phyloP scores from a whole-genome alignment of 2,113 vertebrate species.

The Nipponia nippon region DNA sequence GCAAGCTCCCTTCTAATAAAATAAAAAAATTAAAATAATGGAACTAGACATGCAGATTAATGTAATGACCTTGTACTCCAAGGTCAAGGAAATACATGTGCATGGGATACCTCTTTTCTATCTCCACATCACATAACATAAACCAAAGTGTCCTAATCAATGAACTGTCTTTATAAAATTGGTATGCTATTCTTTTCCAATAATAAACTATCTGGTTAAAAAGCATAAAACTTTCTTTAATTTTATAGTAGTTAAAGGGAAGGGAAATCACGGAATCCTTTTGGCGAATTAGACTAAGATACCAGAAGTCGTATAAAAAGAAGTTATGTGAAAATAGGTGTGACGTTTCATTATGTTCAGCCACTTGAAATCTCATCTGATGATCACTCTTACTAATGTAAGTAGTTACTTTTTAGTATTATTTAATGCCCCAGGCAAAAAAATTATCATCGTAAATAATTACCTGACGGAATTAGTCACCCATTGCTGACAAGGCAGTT shows the following conservation, averaged over 20 bases:
- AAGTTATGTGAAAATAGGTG: neutral
- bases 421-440: neutral
- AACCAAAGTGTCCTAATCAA: neutral
- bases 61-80: neutral
- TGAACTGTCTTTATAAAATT: neutral
- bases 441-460: neutral
- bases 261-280: neutral
- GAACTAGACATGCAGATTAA: neutral
- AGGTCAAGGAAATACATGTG: neutral
- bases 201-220: neutral
- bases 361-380: neutral
- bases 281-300: neutral
- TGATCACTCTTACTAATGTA: neutral
- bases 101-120: neutral
- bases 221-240: neutral
- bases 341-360: fast-evolving
- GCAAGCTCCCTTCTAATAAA: neutral
- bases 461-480: neutral
- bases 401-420: neutral
- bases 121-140: neutral
- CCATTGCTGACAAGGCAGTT: neutral
- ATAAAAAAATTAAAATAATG: neutral
- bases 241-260: neutral
- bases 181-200: neutral
- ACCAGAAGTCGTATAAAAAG: neutral